Conservation (phyloP, 2,888 invertebrate species). For the Drosophila austrosaltans region DNA sequence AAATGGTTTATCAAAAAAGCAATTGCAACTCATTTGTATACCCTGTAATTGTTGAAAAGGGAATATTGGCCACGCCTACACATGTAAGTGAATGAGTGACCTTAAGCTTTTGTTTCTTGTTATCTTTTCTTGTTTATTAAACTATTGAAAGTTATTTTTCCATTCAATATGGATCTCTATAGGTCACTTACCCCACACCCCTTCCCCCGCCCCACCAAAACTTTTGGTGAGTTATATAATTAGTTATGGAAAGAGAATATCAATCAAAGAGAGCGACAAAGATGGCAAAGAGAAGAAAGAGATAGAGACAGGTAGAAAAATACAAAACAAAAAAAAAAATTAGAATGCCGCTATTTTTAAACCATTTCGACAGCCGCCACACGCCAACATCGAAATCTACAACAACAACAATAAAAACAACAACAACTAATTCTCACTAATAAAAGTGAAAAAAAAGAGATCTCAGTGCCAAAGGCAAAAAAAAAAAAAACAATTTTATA, state of each 20-base stretch:
- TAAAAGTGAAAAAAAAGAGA: conserved; percentile 54
- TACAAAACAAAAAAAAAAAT: conserved; percentile 63
- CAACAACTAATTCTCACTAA: conserved; percentile 63
- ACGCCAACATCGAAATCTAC: conserved; percentile 64
- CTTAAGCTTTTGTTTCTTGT: too few relatives aligned
- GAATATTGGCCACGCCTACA: too few relatives aligned
- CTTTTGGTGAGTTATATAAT: conserved; percentile 62
- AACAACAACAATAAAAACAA: conserved; percentile 47
- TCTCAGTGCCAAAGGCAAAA: conserved; percentile 28
- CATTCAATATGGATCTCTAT: conserved; percentile 58
- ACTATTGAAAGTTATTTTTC: conserved; percentile 10
- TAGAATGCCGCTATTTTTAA: conserved; percentile 71
- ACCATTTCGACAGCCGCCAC: conserved; percentile 72
- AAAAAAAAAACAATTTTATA: conserved; percentile 5
- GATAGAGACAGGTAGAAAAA: neutral
- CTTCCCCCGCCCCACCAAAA: too few relatives aligned
- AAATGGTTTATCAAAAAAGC: neutral
- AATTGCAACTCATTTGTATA: conserved; percentile 4
- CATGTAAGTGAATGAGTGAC: too few relatives aligned
- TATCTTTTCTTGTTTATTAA: too few relatives aligned
- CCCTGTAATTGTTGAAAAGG: neutral
- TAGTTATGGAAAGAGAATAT: conserved; percentile 36
- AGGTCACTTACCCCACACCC: conserved; percentile 52
- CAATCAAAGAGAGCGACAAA: conserved; percentile 6
- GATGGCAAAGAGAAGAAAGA: neutral